A percentile compares a stretch with the other conserved stretches of the same genome.
phyloP scores from a whole-genome alignment of 2,113 vertebrate genomes.

The Zootoca vivipara region DNA sequence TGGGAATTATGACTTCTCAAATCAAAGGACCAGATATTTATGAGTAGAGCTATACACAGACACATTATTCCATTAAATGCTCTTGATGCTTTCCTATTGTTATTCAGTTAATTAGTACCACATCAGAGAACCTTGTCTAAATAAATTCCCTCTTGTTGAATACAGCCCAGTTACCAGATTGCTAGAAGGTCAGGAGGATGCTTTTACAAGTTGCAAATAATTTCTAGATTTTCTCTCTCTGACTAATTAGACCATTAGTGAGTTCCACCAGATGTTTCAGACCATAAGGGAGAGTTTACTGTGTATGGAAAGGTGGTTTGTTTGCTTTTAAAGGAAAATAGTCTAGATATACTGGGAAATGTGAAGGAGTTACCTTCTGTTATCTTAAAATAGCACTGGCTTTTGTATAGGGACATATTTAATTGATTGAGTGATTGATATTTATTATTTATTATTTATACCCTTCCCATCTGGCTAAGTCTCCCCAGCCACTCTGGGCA shows the following conservation, averaged over 20 bases:
- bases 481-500: no score
- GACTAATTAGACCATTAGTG: conserved; percentile 62
- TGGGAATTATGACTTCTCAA: conserved; percentile 12
- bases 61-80: not conserved
- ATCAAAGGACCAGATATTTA: not conserved
- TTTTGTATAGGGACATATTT: conserved; percentile 5
- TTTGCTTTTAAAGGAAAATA: conserved; percentile 15
- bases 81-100: conserved; percentile 23
- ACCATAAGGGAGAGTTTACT: conserved; percentile 44
- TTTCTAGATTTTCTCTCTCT: conserved; percentile 54
- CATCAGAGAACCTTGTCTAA: conserved; percentile 53
- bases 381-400: not conserved
- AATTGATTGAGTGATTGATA: no score
- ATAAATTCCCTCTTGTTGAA: conserved; percentile 60
- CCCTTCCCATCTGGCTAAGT: no score
- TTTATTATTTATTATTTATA: no score
- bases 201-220: conserved; percentile 57
- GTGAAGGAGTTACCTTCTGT: not conserved
- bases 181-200: conserved; percentile 47
- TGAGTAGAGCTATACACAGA: not conserved
- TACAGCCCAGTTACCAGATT: conserved; percentile 56
- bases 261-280: conserved; percentile 64
- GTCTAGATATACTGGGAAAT: conserved; percentile 28
- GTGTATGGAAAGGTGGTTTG: conserved; percentile 21
- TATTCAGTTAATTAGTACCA: conserved; percentile 39